Evolutionary conservation across 2,888 invertebrate species (phyloP).

Genomic region (Aporophyla nigra): DNA sequence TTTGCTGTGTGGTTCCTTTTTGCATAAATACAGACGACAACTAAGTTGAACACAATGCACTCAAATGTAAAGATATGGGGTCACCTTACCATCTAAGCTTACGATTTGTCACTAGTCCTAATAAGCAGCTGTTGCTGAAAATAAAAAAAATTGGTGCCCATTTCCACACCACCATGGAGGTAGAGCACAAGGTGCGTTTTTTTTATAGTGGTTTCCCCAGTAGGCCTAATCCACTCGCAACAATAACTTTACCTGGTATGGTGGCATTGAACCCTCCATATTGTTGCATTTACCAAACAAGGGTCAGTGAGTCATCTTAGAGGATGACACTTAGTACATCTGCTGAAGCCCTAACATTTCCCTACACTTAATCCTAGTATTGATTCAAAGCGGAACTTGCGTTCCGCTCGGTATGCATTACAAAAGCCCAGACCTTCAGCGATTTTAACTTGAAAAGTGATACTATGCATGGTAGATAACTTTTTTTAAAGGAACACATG

Average conservation of each 20-base stretch:
- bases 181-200: slow-evolving; percentile 67
- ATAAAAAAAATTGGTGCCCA: slow-evolving; percentile 37
- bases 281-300: slow-evolving; percentile 20
- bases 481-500: not conserved
- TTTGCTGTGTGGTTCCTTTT: too few species aligned
- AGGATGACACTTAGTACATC: not conserved
- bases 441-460: not conserved
- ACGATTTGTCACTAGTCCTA: not conserved
- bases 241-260: slow-evolving; percentile 34
- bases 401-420: slow-evolving; percentile 54
- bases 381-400: slow-evolving; percentile 26
- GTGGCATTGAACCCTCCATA: slow-evolving; percentile 40
- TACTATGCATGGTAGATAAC: not conserved
- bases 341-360: slow-evolving; percentile 25
- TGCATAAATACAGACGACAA: too few species aligned
- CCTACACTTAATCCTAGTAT: slow-evolving; percentile 41
- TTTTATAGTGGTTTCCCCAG: slow-evolving; percentile 67
- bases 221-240: slow-evolving; percentile 65
- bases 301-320: too few species aligned
- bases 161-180: slow-evolving; percentile 68
- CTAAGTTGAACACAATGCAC: not conserved
- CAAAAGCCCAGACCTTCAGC: slow-evolving; percentile 40
- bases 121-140: not conserved
- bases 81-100: not conserved
- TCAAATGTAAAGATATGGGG: not conserved